These are phyloP conservation scores for Eupithecia abbreviata DNA, from an alignment of 2,888 invertebrate species.

Conservation along the genomic window DNA sequence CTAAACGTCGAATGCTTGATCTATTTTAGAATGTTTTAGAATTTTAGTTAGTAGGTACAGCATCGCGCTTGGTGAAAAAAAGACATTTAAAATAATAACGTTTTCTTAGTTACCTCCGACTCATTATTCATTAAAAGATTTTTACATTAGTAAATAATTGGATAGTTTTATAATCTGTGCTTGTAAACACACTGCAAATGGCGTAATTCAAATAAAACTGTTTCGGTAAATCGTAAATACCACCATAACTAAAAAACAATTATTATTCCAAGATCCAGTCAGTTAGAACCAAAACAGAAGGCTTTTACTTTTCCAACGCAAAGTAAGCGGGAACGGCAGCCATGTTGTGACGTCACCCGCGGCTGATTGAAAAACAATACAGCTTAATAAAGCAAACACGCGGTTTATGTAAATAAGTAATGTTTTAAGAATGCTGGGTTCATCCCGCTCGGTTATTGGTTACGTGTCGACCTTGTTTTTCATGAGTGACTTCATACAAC, in stretches of 20 bases:
- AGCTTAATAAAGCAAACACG: constrained; percentile 42
- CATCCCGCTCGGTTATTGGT: constrained; percentile 21
- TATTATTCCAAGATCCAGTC: constrained; percentile 1
- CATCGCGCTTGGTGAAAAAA: neutral
- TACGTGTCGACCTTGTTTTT: constrained; percentile 11
- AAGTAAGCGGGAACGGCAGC: constrained; percentile 41
- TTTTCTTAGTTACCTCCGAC: neutral
- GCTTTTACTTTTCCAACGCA: constrained; percentile 24
- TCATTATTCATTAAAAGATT: neutral
- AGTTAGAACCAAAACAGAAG: neutral
- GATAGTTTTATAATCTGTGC: neutral
- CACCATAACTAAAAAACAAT: neutral
- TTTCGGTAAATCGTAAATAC: neutral
- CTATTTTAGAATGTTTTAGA: neutral
- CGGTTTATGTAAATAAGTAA: constrained; percentile 29
- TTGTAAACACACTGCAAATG: neutral
- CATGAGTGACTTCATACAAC: neutral
- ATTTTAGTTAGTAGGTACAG: neutral
- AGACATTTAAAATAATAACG: neutral
- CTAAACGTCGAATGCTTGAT: neutral
- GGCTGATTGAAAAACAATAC: constrained; percentile 59
- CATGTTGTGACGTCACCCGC: constrained; percentile 53
- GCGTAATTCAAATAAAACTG: neutral
- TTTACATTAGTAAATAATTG: neutral
- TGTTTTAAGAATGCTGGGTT: constrained; percentile 28